Evolutionary conservation across 2,888 invertebrate genomes (phyloP), one percentile per base, ranked within the genome.

Genomic region (Tetranychus truncatus): DNA sequence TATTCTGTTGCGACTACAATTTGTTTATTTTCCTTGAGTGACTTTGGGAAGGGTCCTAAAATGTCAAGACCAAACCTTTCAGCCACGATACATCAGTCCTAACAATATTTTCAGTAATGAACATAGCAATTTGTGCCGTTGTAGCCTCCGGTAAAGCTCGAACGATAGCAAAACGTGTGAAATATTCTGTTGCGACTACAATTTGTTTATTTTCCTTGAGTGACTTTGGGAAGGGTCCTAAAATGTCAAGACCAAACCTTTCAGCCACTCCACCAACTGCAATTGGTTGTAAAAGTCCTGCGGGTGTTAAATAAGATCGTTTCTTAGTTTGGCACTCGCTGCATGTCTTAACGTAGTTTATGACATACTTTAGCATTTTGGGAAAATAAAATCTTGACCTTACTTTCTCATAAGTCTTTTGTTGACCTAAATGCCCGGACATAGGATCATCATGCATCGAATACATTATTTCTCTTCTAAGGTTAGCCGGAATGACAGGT

Each of bases 1-100:
- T 78, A 76, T 24, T 78, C 77, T 34, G 73, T 77, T 1, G 77
- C 75, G 4, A 78, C 78, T 7, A 80, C 45, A 67, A 78, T 72
- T 74, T 77, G 77, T 45, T 72, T 76, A 20, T 79, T 79, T 6
- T 75, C 74, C 6, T 73, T 74, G 9, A 66, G 21, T 9, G 77
- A 74, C 71, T 71, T 67, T 1, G 77, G 76, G 18, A 79, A 74
- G 73, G 75, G 74, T 11, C 79, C 77, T 3, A 77, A 45, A 6
- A 78, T 74, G 74, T 79, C 78, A 3, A 77, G 76, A 8, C 75
- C 76, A 7, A 77, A 46, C 8, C 66, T 67, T 45, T 74, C 66
- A 44, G 74, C 75, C 9, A 74, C 72, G n/a, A n/a, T n/a, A n/a
- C n/a, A n/a, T n/a, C n/a, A n/a, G n/a, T n/a, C n/a, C n/a, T n/a